Base-by-base conservation (phyloP, 2,888 invertebrate genomes). In the Plebejus argus region DNA sequence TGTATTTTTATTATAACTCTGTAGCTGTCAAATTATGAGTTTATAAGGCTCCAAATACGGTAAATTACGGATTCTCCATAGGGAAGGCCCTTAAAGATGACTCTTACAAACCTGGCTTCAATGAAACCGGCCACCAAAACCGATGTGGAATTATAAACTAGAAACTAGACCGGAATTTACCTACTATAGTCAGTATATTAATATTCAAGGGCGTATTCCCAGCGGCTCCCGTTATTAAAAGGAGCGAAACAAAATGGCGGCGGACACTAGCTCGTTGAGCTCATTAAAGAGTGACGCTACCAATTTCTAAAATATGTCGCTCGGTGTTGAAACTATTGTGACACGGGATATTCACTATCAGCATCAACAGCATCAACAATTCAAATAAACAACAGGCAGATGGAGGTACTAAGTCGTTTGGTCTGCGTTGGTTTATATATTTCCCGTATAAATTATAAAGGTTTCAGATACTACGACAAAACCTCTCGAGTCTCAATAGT, bases 241-340 rank as follows among this genome's bases (percentile, higher is more conserved):
- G 85, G 84, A 84, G 89, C 82, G 86, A 90, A 85, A 89, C 82
- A 83, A 87, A 83, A 79, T 80, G 79, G 78, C 81, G 81, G 80
- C 81, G 80, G 81, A 81, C 82, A 81, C 89, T 85, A 85, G 86
- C 91, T 90, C 89, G 90, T 93, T 93, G 88, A 93, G 93, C 93
- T 92, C 86, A 93, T 93, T 93, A 92, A 90, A 83, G 77, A 79
- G 86, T 87, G 88, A 87, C 88, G 88, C 87, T 87, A 88, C 86
- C 90, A 90, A 91, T 91, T 91, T 89, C 90, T 87, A 88, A 91
- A 91, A 90, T 91, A 88, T 90, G 91, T 88, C 86, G 85, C 86
- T 91, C 87, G 88, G 88, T 86, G 85, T 81, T 85, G 87, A 88
- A 81, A 78, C 76, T 70, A 78, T 80, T 81, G 81, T 81, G 15